Evolutionary conservation across 2,888 invertebrate genomes (phyloP).

Genomic region (Romanomermis culicivorax): DNA sequence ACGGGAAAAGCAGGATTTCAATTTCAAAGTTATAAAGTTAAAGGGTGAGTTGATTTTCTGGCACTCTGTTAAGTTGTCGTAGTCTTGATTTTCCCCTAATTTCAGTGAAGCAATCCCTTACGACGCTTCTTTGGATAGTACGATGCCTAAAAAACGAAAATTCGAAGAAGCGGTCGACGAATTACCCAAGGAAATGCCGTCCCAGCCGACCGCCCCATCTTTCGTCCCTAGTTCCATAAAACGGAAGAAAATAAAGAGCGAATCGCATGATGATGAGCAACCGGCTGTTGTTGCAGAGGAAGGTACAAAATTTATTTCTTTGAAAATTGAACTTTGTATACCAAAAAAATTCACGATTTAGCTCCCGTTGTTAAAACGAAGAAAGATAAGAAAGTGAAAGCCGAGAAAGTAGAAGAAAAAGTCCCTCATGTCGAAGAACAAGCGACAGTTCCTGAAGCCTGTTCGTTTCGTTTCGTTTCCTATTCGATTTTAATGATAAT

Average conservation of each 20-base stretch:
- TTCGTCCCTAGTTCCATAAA: background rate
- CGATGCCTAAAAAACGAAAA: constrained; percentile 37
- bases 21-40: constrained; percentile 74
- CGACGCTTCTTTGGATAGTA: constrained; percentile 56
- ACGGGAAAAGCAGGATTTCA: constrained; percentile 67
- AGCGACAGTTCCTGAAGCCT: background rate
- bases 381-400: background rate
- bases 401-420: background rate
- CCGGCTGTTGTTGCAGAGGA: too few relatives aligned
- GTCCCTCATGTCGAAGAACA: background rate
- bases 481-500: too few relatives aligned
- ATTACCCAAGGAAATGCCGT: background rate
- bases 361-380: background rate
- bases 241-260: background rate
- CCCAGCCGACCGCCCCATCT: background rate
- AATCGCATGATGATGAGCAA: background rate
- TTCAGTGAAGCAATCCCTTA: constrained; percentile 57
- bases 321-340: too few relatives aligned
- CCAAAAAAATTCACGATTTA: background rate
- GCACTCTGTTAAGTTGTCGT: background rate
- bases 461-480: too few relatives aligned
- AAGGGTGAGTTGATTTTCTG: constrained; percentile 37
- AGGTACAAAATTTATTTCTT: constrained; percentile 2
- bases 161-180: background rate
- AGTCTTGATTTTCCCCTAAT: background rate